Evolutionary conservation across 2,888 invertebrate genomes (phyloP).

Genomic region (Boloria euphrosyne): DNA sequence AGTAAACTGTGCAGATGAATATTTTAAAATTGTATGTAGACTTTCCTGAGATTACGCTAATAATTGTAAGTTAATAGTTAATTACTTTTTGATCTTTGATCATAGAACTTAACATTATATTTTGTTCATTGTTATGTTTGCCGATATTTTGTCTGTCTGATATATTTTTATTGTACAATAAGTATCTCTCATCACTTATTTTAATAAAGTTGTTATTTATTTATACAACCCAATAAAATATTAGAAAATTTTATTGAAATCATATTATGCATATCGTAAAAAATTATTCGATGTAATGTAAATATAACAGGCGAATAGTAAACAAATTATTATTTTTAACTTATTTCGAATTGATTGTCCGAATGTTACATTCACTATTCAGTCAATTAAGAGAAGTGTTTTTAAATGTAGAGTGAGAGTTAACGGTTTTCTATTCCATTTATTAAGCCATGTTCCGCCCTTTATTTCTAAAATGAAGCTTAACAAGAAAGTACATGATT

Average conservation of each 20-base stretch:
- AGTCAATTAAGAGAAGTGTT: conserved; percentile 51
- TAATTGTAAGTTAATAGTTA: conserved; percentile 42
- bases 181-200: conserved; percentile 57
- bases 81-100: conserved; percentile 52
- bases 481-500: conserved; percentile 75
- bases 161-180: conserved; percentile 67
- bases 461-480: conserved; percentile 57
- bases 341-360: conserved; percentile 32
- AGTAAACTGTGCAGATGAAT: background rate
- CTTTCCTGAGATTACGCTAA: conserved; percentile 71
- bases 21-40: conserved; percentile 37
- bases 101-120: conserved; percentile 50
- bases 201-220: conserved; percentile 70
- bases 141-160: conserved; percentile 61
- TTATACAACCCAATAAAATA: conserved; percentile 64
- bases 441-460: conserved; percentile 60
- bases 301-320: conserved; percentile 59
- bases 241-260: conserved; percentile 68
- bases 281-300: conserved; percentile 67
- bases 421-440: conserved; percentile 53
- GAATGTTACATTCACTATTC: conserved; percentile 37
- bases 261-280: conserved; percentile 69
- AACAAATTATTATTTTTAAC: conserved; percentile 55
- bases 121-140: conserved; percentile 79
- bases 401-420: conserved; percentile 49